These are phyloP conservation scores for Eupithecia centaureata DNA, from an alignment of 2,888 invertebrate genomes.

Conservation along the genomic window DNA sequence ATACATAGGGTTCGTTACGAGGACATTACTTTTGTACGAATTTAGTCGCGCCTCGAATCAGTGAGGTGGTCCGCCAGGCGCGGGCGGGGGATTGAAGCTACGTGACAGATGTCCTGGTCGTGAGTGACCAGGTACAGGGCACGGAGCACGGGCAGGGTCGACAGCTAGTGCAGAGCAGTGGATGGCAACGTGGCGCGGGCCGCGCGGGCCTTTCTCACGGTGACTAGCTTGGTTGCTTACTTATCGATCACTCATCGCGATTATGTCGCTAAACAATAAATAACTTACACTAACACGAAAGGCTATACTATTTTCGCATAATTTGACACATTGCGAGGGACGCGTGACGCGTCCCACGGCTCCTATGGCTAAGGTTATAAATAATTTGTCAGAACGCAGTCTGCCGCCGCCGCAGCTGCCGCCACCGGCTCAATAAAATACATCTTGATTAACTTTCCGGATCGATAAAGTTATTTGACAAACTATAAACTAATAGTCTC, in stretches of 20 bases:
- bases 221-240: slow-evolving; percentile 82
- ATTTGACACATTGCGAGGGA: slow-evolving; percentile 67
- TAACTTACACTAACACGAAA: slow-evolving; percentile 74
- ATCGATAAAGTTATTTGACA: slow-evolving; percentile 63
- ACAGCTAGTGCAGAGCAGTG: slow-evolving; percentile 59
- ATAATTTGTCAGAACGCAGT: slow-evolving; percentile 77
- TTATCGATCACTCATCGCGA: slow-evolving; percentile 71
- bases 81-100: slow-evolving; percentile 55
- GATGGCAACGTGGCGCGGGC: slow-evolving; percentile 74
- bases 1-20: slow-evolving; percentile 65
- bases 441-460: slow-evolving; percentile 30
- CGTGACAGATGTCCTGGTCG: slow-evolving; percentile 60
- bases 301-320: slow-evolving; percentile 62
- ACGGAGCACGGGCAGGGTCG: neutral
- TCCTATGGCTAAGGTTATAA: slow-evolving; percentile 63
- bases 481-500: slow-evolving; percentile 74
- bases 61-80: slow-evolving; percentile 40
- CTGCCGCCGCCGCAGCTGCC: slow-evolving; percentile 54
- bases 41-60: slow-evolving; percentile 31
- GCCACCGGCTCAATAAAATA: neutral
- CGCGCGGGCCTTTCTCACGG: slow-evolving; percentile 63
- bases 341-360: slow-evolving; percentile 53
- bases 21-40: slow-evolving; percentile 75
- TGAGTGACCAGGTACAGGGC: slow-evolving; percentile 44
- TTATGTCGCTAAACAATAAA: slow-evolving; percentile 80